Conservation (phyloP, 2,888 invertebrate genomes). For the Siphonodentalium dalli region DNA sequence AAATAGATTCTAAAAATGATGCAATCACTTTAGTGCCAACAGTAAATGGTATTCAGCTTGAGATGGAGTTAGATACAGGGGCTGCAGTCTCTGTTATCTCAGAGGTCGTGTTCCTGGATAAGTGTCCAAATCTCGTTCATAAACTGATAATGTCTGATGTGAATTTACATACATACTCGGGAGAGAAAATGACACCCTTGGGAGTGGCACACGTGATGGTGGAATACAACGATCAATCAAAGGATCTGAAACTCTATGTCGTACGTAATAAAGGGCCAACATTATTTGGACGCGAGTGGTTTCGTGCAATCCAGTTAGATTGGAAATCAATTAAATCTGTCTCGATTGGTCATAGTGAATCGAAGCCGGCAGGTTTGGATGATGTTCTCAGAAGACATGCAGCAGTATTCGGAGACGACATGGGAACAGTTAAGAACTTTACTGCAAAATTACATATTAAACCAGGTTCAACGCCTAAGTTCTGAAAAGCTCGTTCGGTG, state of each 20-base stretch:
- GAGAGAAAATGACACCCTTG: slow-evolving; percentile 9
- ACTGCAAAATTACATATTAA: slow-evolving; percentile 5
- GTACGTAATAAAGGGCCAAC: slow-evolving; percentile 6
- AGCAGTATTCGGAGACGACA: slow-evolving; percentile 1
- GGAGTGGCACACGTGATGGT: slow-evolving; percentile 3
- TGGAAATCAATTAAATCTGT: slow-evolving; percentile 3
- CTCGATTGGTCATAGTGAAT: too few species aligned
- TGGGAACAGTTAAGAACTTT: slow-evolving; percentile 7
- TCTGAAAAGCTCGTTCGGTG: slow-evolving; percentile 14
- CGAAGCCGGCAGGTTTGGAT: too few species aligned
- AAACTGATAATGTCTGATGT: slow-evolving; percentile 1
- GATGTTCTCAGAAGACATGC: too few species aligned
- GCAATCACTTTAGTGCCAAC: neutral
- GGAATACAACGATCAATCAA: neutral
- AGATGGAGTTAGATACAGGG: slow-evolving; percentile 3
- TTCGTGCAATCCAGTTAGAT: slow-evolving; percentile 3
- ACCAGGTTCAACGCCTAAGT: slow-evolving; percentile 3
- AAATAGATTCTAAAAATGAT: neutral
- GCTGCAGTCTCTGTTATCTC: slow-evolving; percentile 7
- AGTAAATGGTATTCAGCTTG: neutral
- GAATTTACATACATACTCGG: slow-evolving; percentile 11
- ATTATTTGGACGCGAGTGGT: slow-evolving; percentile 8
- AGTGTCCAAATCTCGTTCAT: neutral
- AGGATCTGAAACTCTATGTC: slow-evolving; percentile 8
- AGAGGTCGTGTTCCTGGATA: neutral